Evolutionary conservation across 2,113 vertebrate species (phyloP).

Genomic region (Cryptomyrus ogoouensis): DNA sequence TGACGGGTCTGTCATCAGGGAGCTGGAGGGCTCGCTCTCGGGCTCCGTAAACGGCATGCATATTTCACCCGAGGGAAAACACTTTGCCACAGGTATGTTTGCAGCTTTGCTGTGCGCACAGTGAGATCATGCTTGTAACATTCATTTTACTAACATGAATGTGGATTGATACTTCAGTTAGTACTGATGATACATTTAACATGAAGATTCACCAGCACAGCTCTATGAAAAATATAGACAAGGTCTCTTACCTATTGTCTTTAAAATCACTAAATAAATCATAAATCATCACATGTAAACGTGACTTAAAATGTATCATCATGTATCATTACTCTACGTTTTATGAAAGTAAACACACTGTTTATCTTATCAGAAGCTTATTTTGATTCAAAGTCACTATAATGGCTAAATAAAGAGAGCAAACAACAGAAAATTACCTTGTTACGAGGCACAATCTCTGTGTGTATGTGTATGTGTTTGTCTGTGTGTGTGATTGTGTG

Average conservation of each 20-base stretch:
- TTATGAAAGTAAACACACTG: not conserved
- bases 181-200: not conserved
- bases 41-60: constrained; percentile 64
- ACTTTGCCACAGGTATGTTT: constrained; percentile 60
- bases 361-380: not conserved
- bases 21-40: constrained; percentile 56
- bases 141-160: not conserved
- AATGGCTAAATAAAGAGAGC: not conserved
- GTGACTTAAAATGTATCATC: not conserved
- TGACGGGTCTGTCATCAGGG: constrained; percentile 58
- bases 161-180: not conserved
- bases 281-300: not conserved
- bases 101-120: not conserved
- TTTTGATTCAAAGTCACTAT: not conserved
- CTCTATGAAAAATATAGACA: not conserved
- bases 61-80: constrained; percentile 51
- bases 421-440: not conserved
- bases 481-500: no score
- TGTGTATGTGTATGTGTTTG: not conserved
- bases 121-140: not conserved
- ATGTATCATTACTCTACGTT: not conserved
- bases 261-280: not conserved
- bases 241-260: not conserved
- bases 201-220: not conserved
- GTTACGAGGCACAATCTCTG: not conserved